Evolutionary conservation across 2,797 vertebrate genomes (phyloP).

Genomic region (Galagoides demidoff): DNA sequence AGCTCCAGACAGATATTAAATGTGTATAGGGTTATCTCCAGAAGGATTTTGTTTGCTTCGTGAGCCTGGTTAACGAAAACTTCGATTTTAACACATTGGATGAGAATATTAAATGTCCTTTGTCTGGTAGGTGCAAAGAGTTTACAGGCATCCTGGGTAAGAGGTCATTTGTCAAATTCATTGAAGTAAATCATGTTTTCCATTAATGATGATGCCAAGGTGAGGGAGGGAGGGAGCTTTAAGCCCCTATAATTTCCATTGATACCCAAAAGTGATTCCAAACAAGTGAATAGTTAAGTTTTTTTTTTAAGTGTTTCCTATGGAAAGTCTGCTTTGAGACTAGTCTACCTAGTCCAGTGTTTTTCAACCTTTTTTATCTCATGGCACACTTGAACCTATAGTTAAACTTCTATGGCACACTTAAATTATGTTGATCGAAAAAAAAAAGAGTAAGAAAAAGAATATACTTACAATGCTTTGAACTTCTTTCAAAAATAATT

Average conservation of each 20-base stretch:
- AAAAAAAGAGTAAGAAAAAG: too few relatives aligned
- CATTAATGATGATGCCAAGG: neutral
- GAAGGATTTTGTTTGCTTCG: slow-evolving; percentile 11
- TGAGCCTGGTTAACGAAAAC: neutral
- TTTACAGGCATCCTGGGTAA: neutral
- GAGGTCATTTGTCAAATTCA: slow-evolving; percentile 17
- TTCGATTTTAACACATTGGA: neutral
- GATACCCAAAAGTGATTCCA: neutral
- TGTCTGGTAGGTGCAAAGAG: neutral
- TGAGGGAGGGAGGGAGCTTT: neutral
- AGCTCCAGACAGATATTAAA: neutral
- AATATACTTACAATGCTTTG: too few relatives aligned
- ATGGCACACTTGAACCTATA: too few relatives aligned
- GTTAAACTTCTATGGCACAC: too few relatives aligned
- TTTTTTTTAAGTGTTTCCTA: neutral
- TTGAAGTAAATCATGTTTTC: neutral
- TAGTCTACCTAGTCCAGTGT: neutral
- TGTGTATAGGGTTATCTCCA: neutral
- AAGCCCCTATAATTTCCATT: neutral
- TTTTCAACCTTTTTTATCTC: too few relatives aligned
- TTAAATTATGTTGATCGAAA: too few relatives aligned
- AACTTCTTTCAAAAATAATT: too few relatives aligned
- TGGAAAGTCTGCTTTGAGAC: neutral
- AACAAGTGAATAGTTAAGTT: neutral
- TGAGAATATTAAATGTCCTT: neutral